These are phyloP conservation scores for Pristionchus maxplancki DNA, from an alignment of 2,888 invertebrate genomes.

Conservation along the genomic window DNA sequence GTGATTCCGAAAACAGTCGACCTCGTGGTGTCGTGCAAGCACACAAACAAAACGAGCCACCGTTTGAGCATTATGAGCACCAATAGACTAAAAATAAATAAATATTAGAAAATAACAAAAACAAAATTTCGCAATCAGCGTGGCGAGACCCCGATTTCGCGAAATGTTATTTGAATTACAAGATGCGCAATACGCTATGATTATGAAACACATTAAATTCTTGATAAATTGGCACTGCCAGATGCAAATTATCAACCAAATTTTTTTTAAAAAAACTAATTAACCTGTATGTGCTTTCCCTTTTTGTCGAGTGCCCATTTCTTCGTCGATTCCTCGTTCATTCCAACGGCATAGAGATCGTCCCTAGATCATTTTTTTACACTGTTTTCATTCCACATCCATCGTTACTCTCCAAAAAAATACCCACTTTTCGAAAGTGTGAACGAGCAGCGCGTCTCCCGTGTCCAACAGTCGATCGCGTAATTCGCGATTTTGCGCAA, in stretches of 20 bases:
- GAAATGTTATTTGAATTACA: too few species aligned
- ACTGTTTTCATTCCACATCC: neutral
- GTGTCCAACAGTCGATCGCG: conserved; percentile 54
- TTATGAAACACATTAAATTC: too few species aligned
- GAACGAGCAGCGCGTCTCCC: conserved; percentile 57
- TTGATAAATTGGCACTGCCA: too few species aligned
- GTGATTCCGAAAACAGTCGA: too few species aligned
- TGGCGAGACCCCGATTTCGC: too few species aligned
- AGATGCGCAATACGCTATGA: too few species aligned
- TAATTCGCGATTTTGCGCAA: conserved; percentile 60
- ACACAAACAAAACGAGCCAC: too few species aligned
- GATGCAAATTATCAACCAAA: neutral
- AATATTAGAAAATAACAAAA: too few species aligned
- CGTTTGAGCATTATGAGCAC: too few species aligned
- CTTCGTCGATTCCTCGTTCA: conserved; percentile 49
- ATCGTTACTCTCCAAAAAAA: neutral
- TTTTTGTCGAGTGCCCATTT: conserved; percentile 55
- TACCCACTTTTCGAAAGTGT: conserved; percentile 59
- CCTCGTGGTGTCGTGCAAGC: too few species aligned
- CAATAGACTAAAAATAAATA: too few species aligned
- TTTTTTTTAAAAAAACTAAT: neutral
- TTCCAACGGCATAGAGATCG: conserved; percentile 57
- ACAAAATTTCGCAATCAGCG: too few species aligned
- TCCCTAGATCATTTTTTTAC: conserved; percentile 57
- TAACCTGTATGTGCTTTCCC: conserved; percentile 53